phyloP scores from a whole-genome alignment of 1,140 invertebrate species.

The Matsumurasca onukii region DNA sequence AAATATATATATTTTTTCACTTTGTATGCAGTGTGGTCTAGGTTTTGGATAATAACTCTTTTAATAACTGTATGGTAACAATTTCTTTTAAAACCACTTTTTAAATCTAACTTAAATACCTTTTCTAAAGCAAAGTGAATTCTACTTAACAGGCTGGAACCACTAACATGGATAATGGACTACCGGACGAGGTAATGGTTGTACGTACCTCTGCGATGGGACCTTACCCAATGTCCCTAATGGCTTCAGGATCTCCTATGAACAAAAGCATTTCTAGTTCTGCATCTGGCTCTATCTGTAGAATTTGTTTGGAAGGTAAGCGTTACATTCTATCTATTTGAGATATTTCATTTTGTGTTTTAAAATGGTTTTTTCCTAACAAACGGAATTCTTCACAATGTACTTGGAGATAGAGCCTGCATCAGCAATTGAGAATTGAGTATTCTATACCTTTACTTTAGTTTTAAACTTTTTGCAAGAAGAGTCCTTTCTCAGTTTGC shows the following conservation, averaged over 20 bases:
- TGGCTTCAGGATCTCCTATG: slow-evolving; percentile 11
- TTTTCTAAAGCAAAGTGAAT: too few relatives aligned
- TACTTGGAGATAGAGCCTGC: too few relatives aligned
- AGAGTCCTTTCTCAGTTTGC: too few relatives aligned
- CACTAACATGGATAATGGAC: not conserved
- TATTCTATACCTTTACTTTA: too few relatives aligned
- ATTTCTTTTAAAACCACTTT: not conserved
- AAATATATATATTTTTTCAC: not conserved
- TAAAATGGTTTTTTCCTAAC: too few relatives aligned
- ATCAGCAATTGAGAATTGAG: too few relatives aligned
- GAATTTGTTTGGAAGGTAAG: slow-evolving; percentile 14
- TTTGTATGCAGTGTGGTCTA: not conserved
- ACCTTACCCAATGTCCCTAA: slow-evolving; percentile 5
- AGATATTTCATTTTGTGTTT: too few relatives aligned
- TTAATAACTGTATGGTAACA: not conserved
- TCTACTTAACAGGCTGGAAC: not conserved
- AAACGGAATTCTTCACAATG: too few relatives aligned
- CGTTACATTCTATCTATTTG: too few relatives aligned
- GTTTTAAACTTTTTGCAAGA: too few relatives aligned
- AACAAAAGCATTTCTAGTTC: slow-evolving; percentile 22
- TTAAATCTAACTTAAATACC: not conserved
- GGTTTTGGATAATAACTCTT: not conserved
- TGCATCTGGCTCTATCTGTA: slow-evolving; percentile 7
- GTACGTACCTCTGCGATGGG: slow-evolving; percentile 14
- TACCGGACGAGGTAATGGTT: slow-evolving; percentile 17